Percentiles rank a stretch among this genome's conserved stretches.
Evolutionary conservation across 30 jellyfish, hydroid and myxozoan genomes (phyloP).

Genomic region (Morbakka virulenta): DNA sequence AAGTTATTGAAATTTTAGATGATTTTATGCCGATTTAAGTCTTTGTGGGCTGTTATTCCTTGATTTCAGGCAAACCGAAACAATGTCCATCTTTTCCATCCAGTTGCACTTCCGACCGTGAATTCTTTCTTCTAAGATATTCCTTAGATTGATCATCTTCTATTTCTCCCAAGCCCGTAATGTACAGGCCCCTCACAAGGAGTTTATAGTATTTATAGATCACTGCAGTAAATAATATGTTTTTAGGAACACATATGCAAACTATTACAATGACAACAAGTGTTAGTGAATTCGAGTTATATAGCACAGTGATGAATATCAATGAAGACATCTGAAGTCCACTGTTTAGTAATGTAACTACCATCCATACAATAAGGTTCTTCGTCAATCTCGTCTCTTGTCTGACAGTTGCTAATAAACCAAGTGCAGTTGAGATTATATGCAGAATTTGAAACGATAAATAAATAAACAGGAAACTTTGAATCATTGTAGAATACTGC

Average conservation of each 20-base stretch:
- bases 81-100: too few relatives aligned
- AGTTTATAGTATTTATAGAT: background rate
- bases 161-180: background rate
- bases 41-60: too few relatives aligned
- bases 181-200: background rate
- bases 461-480: background rate
- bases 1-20: too few relatives aligned
- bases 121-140: too few relatives aligned
- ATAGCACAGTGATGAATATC: background rate
- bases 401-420: background rate
- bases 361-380: background rate
- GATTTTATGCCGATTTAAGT: too few relatives aligned
- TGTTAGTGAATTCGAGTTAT: background rate
- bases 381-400: background rate
- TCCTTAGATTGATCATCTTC: too few relatives aligned
- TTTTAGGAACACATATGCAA: background rate
- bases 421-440: background rate
- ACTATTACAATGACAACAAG: background rate
- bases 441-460: background rate
- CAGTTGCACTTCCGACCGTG: too few relatives aligned
- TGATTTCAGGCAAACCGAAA: too few relatives aligned
- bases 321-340: background rate
- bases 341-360: background rate
- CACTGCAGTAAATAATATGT: background rate
- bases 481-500: background rate